Percentiles rank a stretch among this genome's conserved stretches.
Conservation (phyloP, 2,113 vertebrate species). For the Microcebus ravelobensis region DNA sequence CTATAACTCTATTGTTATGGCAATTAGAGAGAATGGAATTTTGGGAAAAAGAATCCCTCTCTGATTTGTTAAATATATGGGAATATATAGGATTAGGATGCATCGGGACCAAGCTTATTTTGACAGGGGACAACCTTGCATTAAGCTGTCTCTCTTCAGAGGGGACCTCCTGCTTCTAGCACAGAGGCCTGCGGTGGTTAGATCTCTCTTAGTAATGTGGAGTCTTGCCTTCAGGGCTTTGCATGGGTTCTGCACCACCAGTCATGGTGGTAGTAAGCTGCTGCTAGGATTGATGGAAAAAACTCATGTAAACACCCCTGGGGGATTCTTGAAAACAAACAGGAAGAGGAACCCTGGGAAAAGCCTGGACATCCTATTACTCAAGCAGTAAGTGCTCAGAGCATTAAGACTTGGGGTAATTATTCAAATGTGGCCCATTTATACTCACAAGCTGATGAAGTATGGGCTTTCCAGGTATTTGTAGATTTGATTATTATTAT, state of each 20-base stretch:
- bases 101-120: not conserved
- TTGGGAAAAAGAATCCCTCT: not conserved
- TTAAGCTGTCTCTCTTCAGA: not conserved
- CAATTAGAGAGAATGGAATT: not conserved
- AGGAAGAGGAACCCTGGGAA: not conserved
- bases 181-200: not conserved
- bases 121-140: not conserved
- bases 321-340: not conserved
- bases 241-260: not conserved
- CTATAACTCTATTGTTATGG: not conserved
- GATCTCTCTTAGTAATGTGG: not conserved
- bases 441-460: not conserved
- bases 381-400: not conserved
- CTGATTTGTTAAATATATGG: not conserved
- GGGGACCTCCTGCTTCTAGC: not conserved
- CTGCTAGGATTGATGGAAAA: not conserved
- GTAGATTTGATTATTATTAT: not conserved
- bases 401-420: not conserved
- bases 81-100: not conserved
- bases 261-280: not conserved
- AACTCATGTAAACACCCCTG: not conserved
- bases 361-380: not conserved
- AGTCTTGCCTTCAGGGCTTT: not conserved
- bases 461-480: not conserved
- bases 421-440: constrained; percentile 14